Conservation (phyloP, 2,888 invertebrate species). For the Cyrtodaria siliqua region DNA sequence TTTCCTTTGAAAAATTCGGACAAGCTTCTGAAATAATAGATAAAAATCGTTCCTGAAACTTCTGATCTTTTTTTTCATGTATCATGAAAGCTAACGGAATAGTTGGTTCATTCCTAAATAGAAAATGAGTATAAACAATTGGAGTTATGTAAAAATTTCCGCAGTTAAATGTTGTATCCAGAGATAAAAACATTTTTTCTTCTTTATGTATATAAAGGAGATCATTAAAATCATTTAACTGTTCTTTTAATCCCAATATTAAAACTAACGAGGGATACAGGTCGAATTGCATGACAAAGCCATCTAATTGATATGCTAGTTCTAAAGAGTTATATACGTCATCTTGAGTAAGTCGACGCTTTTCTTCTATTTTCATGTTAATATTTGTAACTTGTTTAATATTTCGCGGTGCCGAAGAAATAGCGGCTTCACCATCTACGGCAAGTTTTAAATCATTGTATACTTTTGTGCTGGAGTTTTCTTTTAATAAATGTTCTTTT, state of each 20-base stretch:
- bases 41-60: constrained; percentile 27
- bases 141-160: constrained; percentile 35
- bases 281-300: constrained; percentile 30
- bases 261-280: constrained; percentile 25
- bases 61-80: constrained; percentile 39
- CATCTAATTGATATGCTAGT: constrained; percentile 36
- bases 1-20: constrained; percentile 16
- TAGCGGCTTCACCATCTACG: constrained; percentile 15
- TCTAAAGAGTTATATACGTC: constrained; percentile 24
- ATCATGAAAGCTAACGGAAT: constrained; percentile 30
- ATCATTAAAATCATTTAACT: constrained; percentile 28
- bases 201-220: constrained; percentile 9
- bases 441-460: constrained; percentile 22
- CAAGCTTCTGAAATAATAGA: constrained; percentile 8
- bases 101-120: constrained; percentile 24
- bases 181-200: constrained; percentile 21
- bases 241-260: constrained; percentile 20
- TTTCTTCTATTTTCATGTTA: not conserved
- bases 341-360: constrained; percentile 28
- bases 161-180: constrained; percentile 35
- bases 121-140: constrained; percentile 27
- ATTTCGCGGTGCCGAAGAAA: constrained; percentile 16
- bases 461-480: not conserved
- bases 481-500: constrained; percentile 13
- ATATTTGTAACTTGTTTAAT: constrained; percentile 22